These are phyloP conservation scores for Phylloscopus trochiloides DNA, from an alignment of 2,113 vertebrate species.

Conservation along the genomic window DNA sequence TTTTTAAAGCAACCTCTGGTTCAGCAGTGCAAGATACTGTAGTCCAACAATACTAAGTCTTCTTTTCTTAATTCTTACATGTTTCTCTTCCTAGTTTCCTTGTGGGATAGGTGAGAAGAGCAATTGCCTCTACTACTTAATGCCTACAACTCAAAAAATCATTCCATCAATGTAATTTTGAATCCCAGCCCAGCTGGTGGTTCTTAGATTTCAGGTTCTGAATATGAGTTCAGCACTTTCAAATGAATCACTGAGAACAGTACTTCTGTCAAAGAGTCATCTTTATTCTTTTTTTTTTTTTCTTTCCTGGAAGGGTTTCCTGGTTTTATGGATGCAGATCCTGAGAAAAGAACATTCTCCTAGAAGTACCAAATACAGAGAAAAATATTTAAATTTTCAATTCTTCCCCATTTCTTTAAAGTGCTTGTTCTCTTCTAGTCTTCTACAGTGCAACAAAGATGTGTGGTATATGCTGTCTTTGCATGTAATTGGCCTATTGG, in stretches of 20 bases:
- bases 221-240: conserved; percentile 62
- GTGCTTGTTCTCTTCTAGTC: neutral
- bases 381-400: conserved; percentile 30
- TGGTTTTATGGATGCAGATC: conserved; percentile 35
- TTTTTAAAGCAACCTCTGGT: conserved; percentile 25
- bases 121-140: conserved; percentile 53
- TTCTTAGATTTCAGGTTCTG: conserved; percentile 66
- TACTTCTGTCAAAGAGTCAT: conserved; percentile 60
- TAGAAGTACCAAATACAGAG: conserved; percentile 45
- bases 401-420: neutral
- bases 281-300: neutral
- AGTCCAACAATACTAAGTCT: conserved; percentile 22
- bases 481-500: neutral
- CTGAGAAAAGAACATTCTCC: conserved; percentile 39
- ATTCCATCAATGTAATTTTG: conserved; percentile 52
- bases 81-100: conserved; percentile 53
- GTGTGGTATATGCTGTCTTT: neutral
- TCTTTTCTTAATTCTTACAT: conserved; percentile 62
- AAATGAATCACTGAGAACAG: conserved; percentile 66
- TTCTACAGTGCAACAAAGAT: neutral
- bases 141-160: conserved; percentile 51
- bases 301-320: neutral
- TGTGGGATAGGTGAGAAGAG: conserved; percentile 70
- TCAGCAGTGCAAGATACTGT: conserved; percentile 12
- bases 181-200: conserved; percentile 59